A percentile compares a stretch with the other conserved stretches of the same genome.
Conservation (phyloP, 2,888 invertebrate species). For the Ormyrus pomaceus region DNA sequence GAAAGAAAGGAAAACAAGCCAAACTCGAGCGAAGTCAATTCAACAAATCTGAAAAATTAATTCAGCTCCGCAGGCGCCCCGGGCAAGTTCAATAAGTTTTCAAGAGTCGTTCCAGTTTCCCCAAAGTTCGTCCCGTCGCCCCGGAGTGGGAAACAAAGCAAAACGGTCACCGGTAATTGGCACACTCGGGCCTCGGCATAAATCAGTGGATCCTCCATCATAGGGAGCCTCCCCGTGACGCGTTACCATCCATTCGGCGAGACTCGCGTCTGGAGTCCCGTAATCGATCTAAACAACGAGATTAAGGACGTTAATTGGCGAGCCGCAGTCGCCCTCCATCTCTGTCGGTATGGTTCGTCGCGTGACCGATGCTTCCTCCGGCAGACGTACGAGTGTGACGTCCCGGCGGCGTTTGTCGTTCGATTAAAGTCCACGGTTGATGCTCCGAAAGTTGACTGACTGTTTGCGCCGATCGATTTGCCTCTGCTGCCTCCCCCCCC, state of each 20-base stretch:
- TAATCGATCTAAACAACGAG: constrained; percentile 69
- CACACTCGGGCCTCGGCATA: constrained; percentile 23
- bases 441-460: constrained; percentile 49
- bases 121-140: background rate
- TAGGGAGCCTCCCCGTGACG: constrained; percentile 3
- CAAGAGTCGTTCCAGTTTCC: constrained; percentile 7
- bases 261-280: background rate
- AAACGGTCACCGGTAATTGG: constrained; percentile 44
- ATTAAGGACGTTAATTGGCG: constrained; percentile 67
- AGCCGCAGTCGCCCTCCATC: constrained; percentile 14
- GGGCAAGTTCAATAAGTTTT: background rate
- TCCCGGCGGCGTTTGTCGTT: constrained; percentile 18
- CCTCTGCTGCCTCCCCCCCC: constrained; percentile 1
- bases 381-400: background rate
- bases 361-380: constrained; percentile 33
- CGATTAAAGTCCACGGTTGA: constrained; percentile 46
- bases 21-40: background rate
- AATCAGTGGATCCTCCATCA: background rate
- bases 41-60: constrained; percentile 18
- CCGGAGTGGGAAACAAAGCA: background rate
- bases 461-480: constrained; percentile 44
- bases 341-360: constrained; percentile 8
- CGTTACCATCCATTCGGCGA: constrained; percentile 30
- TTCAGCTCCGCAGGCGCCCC: background rate
- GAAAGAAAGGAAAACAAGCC: background rate